Conservation (phyloP, 2,888 invertebrate species). For the Metellina segmentata region DNA sequence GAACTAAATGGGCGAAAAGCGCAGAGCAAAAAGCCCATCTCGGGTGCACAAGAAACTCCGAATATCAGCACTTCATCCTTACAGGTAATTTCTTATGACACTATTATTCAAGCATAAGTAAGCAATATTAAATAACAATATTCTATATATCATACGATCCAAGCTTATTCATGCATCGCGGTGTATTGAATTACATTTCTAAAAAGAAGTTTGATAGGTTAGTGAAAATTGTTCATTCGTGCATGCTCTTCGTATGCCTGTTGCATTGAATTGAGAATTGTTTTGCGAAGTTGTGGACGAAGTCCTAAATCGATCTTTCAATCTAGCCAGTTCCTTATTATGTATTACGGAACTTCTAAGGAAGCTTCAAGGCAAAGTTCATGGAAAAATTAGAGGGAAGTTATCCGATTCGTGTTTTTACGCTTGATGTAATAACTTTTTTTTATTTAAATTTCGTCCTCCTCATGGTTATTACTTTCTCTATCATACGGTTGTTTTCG, state of each 20-base stretch:
- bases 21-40: background rate
- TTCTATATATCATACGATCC: background rate
- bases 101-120: background rate
- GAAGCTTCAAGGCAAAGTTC: background rate
- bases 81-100: slow-evolving; percentile 7
- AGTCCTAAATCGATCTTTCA: no score
- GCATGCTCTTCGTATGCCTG: background rate
- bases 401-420: background rate
- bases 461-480: background rate
- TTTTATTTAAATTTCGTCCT: background rate
- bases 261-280: background rate
- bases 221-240: background rate
- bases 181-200: background rate
- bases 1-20: background rate
- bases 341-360: background rate
- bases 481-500: background rate
- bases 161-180: background rate
- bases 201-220: background rate
- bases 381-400: background rate
- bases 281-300: no score
- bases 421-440: background rate
- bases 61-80: background rate
- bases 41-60: background rate
- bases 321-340: background rate
- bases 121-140: background rate